These are phyloP conservation scores for Carterocephalus palaemon DNA, from an alignment of 2,888 invertebrate genomes.

Conservation along the genomic window DNA sequence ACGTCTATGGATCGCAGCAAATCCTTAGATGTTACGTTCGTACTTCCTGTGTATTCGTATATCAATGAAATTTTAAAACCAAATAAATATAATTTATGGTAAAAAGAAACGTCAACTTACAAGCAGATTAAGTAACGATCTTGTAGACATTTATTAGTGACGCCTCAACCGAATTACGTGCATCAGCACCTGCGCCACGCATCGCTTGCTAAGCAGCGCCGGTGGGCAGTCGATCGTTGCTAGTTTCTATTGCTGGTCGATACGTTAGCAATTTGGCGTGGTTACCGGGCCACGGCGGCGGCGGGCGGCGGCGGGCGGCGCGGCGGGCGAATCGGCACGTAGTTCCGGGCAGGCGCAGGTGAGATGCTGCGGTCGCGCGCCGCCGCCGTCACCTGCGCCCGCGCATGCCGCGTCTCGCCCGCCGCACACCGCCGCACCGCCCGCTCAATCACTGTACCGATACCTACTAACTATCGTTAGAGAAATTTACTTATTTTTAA, in stretches of 20 bases:
- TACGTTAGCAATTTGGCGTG: constrained; percentile 15
- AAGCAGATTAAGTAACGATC: constrained; percentile 1
- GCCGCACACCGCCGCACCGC: constrained; percentile 36
- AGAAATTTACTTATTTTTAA: too few species aligned
- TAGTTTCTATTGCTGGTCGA: constrained; percentile 30
- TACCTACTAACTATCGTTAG: too few species aligned
- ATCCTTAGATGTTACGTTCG: too few species aligned
- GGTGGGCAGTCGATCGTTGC: constrained; percentile 33
- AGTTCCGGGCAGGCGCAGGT: constrained; percentile 62
- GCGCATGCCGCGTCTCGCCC: constrained; percentile 54
- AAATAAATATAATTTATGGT: too few species aligned
- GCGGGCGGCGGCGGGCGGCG: constrained; percentile 65
- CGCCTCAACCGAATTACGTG: constrained; percentile 27
- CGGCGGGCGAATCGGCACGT: constrained; percentile 62
- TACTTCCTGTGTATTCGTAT: too few species aligned
- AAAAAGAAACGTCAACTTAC: constrained; percentile 11
- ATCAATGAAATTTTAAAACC: too few species aligned
- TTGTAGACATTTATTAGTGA: constrained; percentile 9
- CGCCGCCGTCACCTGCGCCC: constrained; percentile 49
- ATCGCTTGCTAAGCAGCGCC: constrained; percentile 2
- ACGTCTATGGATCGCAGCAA: too few species aligned
- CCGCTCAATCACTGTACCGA: constrained; percentile 19
- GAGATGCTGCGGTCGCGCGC: constrained; percentile 59
- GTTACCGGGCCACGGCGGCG: constrained; percentile 43
- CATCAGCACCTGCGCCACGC: constrained; percentile 20